Conservation (phyloP, 2,113 vertebrate species). For the Aegotheles bennettii region DNA sequence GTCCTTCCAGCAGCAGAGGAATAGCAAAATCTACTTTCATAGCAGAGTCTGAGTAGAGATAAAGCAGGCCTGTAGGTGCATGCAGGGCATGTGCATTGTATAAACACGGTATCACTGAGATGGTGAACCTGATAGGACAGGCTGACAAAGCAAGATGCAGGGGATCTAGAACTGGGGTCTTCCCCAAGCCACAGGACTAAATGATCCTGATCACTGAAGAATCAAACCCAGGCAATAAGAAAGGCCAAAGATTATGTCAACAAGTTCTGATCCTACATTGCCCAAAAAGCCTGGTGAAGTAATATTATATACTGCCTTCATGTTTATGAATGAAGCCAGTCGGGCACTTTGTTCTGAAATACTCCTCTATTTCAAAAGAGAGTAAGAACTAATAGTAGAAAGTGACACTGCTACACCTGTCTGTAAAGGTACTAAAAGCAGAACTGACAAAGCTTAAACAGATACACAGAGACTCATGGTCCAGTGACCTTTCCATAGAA, state of each 20-base stretch:
- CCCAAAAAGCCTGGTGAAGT: not conserved
- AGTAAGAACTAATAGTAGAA: not conserved
- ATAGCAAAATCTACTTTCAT: not conserved
- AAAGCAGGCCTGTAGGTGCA: slow-evolving; percentile 41
- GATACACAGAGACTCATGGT: slow-evolving; percentile 1
- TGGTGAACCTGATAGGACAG: slow-evolving; percentile 1
- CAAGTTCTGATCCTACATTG: not conserved
- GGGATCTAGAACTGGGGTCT: slow-evolving; percentile 3
- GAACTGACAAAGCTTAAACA: slow-evolving; percentile 1
- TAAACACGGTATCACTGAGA: slow-evolving; percentile 1
- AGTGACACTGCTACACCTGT: not conserved
- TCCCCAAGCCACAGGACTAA: not conserved
- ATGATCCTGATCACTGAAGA: not conserved
- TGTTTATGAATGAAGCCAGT: not conserved
- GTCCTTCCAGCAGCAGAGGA: not conserved
- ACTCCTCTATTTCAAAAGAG: not conserved
- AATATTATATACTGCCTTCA: not conserved
- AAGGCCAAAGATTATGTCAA: not conserved
- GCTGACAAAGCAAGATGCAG: not conserved
- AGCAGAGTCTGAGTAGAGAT: not conserved
- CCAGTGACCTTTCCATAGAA: slow-evolving; percentile 36
- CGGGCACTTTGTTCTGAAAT: not conserved
- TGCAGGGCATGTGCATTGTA: not conserved
- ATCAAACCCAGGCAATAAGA: not conserved
- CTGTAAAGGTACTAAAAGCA: not conserved